Evolutionary conservation across 1,140 invertebrate species (phyloP).

Genomic region (Zaprionus lachaisei): DNA sequence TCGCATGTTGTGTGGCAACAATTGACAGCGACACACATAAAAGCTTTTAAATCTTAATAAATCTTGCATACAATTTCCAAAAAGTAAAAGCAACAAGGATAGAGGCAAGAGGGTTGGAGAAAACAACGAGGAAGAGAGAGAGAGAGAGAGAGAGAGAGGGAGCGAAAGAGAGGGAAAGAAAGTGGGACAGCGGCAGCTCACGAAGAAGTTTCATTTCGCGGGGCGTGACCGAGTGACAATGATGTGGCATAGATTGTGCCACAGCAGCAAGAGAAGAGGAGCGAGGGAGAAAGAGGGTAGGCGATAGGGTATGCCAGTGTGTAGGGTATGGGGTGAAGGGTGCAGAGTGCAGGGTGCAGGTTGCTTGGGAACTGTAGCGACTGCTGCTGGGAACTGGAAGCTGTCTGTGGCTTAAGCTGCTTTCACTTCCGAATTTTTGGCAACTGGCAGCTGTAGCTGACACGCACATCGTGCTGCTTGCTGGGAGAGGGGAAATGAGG

Average conservation of each 20-base stretch:
- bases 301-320: not conserved
- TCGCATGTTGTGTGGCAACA: constrained; percentile 41
- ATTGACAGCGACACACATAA: constrained; percentile 80
- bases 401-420: constrained; percentile 33
- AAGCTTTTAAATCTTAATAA: constrained; percentile 84
- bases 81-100: constrained; percentile 57
- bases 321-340: not conserved
- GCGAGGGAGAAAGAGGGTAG: not conserved
- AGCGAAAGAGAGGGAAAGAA: not conserved
- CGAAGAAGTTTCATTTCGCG: constrained; percentile 43
- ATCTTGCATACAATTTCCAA: constrained; percentile 82
- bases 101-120: constrained; percentile 14
- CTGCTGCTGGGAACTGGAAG: not conserved
- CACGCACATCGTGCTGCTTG: constrained; percentile 24
- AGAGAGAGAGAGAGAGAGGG: not conserved
- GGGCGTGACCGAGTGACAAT: constrained; percentile 51
- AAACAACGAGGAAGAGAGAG: not conserved
- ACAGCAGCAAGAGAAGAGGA: not conserved
- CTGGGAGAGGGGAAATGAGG: not conserved
- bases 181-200: constrained; percentile 11
- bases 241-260: constrained; percentile 53
- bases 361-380: not conserved
- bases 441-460: constrained; percentile 40
- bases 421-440: constrained; percentile 22
- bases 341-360: not conserved